Evolutionary conservation across 2,113 vertebrate species (phyloP).

Genomic region (Myrmecobius fasciatus): DNA sequence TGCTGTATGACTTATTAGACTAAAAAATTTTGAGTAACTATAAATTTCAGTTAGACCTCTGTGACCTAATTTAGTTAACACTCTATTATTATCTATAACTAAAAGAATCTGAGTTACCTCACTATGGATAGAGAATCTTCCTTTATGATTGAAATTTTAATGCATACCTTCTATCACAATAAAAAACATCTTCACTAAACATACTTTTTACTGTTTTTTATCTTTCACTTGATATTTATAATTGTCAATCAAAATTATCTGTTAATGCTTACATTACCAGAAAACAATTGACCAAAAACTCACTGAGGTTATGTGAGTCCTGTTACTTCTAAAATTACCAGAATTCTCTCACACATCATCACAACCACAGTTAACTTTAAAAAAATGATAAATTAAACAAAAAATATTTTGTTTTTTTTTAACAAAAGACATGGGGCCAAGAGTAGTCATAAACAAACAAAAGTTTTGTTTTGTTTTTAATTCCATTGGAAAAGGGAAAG

Average conservation of each 20-base stretch:
- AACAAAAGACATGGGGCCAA: too few species aligned
- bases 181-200: not conserved
- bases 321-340: too few species aligned
- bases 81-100: not conserved
- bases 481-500: too few species aligned
- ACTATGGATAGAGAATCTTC: not conserved
- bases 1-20: not conserved
- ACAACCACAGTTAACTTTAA: too few species aligned
- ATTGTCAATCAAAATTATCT: not conserved
- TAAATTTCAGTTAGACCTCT: not conserved
- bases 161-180: not conserved
- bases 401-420: too few species aligned
- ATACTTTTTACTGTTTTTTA: not conserved
- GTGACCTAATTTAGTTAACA: not conserved
- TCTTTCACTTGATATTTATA: not conserved
- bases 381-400: too few species aligned
- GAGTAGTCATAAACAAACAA: too few species aligned
- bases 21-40: not conserved
- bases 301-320: rapidly evolving
- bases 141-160: not conserved
- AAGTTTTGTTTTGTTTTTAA: too few species aligned
- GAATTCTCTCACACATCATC: too few species aligned
- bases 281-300: too few species aligned
- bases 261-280: not conserved
- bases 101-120: not conserved